A percentile compares a stretch with the other conserved stretches of the same genome.
Evolutionary conservation across 2,113 vertebrate genomes (phyloP).

Genomic region (Eretmochelys imbricata): DNA sequence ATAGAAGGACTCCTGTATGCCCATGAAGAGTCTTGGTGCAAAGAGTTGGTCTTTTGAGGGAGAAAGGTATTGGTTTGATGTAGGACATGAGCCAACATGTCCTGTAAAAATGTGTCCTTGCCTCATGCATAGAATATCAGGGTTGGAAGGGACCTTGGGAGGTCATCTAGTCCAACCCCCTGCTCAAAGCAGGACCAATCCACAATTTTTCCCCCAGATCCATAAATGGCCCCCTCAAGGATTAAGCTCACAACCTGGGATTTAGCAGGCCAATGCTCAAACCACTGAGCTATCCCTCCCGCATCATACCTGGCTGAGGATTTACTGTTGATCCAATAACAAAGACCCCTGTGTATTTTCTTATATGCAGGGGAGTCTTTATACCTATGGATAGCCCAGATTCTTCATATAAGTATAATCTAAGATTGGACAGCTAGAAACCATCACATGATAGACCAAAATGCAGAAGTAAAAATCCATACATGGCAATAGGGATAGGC

Average conservation of each 20-base stretch:
- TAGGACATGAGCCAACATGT: not conserved
- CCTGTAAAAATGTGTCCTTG: not conserved
- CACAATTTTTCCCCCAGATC: no score
- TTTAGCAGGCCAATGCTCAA: no score
- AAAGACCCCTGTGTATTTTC: not conserved
- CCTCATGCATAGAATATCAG: not conserved
- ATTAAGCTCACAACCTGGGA: no score
- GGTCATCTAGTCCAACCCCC: no score
- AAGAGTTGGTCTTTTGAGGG: not conserved
- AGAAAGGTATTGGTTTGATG: not conserved
- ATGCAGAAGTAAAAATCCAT: not conserved
- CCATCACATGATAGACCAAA: not conserved
- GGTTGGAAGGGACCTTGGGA: no score
- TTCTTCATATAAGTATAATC: not conserved
- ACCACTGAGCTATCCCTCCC: no score
- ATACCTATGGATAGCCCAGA: not conserved
- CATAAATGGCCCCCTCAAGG: no score
- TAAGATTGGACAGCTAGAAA: not conserved
- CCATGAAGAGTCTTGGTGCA: not conserved
- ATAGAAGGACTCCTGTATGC: not conserved
- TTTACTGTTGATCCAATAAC: not conserved
- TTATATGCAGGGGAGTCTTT: not conserved
- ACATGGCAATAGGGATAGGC: not conserved
- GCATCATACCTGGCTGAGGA: not conserved
- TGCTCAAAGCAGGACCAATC: no score